These are phyloP conservation scores for Cyphomyrmex costatus DNA, from an alignment of 1,140 invertebrate genomes.

Conservation along the genomic window DNA sequence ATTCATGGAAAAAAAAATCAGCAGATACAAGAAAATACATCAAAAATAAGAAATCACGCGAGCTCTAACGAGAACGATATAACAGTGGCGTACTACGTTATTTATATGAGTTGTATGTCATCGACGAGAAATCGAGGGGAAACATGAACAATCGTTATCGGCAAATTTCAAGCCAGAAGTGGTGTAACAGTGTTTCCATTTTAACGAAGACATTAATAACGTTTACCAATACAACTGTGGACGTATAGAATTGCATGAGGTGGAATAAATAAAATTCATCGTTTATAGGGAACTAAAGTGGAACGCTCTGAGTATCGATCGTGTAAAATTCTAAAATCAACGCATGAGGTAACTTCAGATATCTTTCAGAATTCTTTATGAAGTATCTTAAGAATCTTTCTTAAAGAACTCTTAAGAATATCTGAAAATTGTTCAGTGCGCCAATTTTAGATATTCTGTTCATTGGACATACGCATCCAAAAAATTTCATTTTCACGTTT, in stretches of 20 bases:
- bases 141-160: constrained; percentile 4
- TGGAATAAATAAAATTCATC: background rate
- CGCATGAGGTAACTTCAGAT: too few species aligned
- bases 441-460: too few species aligned
- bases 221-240: background rate
- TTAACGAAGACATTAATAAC: background rate
- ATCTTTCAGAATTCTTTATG: too few species aligned
- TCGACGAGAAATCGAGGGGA: background rate
- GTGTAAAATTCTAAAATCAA: too few species aligned
- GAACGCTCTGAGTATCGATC: background rate
- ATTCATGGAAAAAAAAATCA: background rate
- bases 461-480: too few species aligned
- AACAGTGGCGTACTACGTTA: background rate
- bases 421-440: too few species aligned
- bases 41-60: background rate
- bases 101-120: background rate
- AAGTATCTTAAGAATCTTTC: too few species aligned
- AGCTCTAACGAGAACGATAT: background rate
- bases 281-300: background rate
- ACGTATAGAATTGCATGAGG: background rate
- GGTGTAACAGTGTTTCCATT: background rate
- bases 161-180: background rate
- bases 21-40: background rate
- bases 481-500: too few species aligned
- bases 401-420: too few species aligned